A percentile compares a stretch with the other conserved stretches of the same genome.
Evolutionary conservation across 2,888 invertebrate genomes (phyloP).

Genomic region (Ectemnius continuus): DNA sequence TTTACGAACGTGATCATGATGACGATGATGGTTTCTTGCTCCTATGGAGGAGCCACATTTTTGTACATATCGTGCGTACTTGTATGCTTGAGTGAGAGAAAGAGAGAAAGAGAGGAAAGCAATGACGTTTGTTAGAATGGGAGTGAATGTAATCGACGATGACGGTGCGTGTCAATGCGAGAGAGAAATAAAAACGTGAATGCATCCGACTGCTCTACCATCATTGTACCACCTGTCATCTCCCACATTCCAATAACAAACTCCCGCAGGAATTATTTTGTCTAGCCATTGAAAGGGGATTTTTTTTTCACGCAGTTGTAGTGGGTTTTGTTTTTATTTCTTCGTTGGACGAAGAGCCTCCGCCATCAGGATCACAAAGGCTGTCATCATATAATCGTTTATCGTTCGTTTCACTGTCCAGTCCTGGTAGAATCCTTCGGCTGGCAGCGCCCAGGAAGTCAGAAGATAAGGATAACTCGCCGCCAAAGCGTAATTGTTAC

Average conservation of each 20-base stretch:
- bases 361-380: constrained; percentile 60
- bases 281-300: no score
- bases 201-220: no score
- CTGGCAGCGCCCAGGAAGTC: constrained; percentile 51
- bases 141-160: no score
- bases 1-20: no score
- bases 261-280: no score
- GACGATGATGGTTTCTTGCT: no score
- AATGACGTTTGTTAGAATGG: constrained; percentile 7
- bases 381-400: constrained; percentile 66
- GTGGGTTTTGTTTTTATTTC: no score
- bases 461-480: constrained; percentile 62
- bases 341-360: constrained; percentile 58
- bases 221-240: no score
- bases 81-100: neutral
- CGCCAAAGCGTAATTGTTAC: constrained; percentile 55
- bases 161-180: constrained; percentile 13
- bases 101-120: neutral
- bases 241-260: no score
- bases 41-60: neutral
- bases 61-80: constrained; percentile 45
- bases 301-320: no score
- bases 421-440: constrained; percentile 58
- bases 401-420: constrained; percentile 61
- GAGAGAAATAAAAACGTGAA: constrained; percentile 30